Base-by-base conservation (phyloP, 2,113 vertebrate species). In the Perognathus longimembris region DNA sequence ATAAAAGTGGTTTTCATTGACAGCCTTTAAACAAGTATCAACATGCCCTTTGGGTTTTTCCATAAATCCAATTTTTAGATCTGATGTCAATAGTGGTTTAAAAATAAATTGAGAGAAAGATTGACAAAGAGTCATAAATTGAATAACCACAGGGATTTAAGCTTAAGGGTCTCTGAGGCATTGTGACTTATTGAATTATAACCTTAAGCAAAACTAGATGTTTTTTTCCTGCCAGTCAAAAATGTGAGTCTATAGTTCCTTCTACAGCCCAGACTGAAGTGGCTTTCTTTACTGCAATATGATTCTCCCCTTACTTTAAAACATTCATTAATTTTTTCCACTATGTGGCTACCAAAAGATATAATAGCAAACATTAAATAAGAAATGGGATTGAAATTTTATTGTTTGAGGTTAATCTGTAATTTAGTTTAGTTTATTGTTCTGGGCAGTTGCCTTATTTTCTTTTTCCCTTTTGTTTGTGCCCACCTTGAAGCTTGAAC, bases 81-180 rank as follows among this genome's bases (percentile, higher is more conserved):
- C 69, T 96, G 76, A 94, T 94, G 89, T 91, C 94, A 94, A 96
- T 94, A 90, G 34, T 93, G 85, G 66, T 96, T 96, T 91, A 95
- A 87, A 93, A 95, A 91, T 95, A 91, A 93, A 96, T 91, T 89
- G 78, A 89, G 70, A 82, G 69, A 92, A 93, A 92, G 74, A 95
- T 42, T 85, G 95, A 90, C 91, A 92, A 96, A 96, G 92, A 89
- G 81, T 91, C 81, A 93, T 94, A 93, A 89, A 95, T 92, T 92
- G 66, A 95, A 94, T 91, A 93, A 83, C 81, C 85, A 87, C 32
- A 83, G 90, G 57, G 91, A 94, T 76, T 82, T 85, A 40, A 40
- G 66, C 91, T 89, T 85, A 82, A 70, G 64, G 57, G 38, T 57
- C 89, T 88, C 67, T 30, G 77, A 75, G 78, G 4, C 54, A 61